Evolutionary conservation across 2,888 invertebrate species (phyloP).

Genomic region (Oegoconia quadripuncta): DNA sequence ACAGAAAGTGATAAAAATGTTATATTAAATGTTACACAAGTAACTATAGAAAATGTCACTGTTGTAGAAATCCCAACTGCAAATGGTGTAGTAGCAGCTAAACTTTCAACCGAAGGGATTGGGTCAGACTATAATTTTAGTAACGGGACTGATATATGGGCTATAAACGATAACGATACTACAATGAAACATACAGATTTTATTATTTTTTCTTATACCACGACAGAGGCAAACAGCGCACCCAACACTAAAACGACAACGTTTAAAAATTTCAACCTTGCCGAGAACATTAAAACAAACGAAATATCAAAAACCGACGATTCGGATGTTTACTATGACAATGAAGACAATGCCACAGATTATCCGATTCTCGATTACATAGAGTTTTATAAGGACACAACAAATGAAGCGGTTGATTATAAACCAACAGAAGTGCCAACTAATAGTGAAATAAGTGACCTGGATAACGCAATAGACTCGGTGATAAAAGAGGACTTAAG

Average conservation of each 20-base stretch:
- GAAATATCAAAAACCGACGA: conserved; percentile 29
- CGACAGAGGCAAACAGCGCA: too few relatives aligned
- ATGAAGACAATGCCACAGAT: conserved; percentile 48
- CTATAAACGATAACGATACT: too few relatives aligned
- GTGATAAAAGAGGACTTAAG: not conserved
- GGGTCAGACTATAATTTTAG: too few relatives aligned
- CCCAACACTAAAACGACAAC: not conserved
- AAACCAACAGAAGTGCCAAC: conserved; percentile 27
- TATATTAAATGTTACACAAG: too few relatives aligned
- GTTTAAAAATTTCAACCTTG: not conserved
- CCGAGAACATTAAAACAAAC: conserved; percentile 24
- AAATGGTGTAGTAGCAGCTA: too few relatives aligned
- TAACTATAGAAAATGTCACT: too few relatives aligned
- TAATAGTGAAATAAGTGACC: conserved; percentile 1
- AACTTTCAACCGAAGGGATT: too few relatives aligned
- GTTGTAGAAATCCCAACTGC: too few relatives aligned
- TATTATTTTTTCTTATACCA: too few relatives aligned
- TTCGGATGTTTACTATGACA: conserved; percentile 16
- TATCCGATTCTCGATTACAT: conserved; percentile 60
- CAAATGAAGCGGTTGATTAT: conserved; percentile 46
- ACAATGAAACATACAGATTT: too few relatives aligned
- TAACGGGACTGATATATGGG: too few relatives aligned
- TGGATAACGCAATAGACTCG: conserved; percentile 7
- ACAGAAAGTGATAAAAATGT: too few relatives aligned
- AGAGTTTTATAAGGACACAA: conserved; percentile 62